Evolutionary conservation across 2,888 invertebrate genomes (phyloP), one percentile per base, ranked within the genome.

Genomic region (Melanophora roralis): DNA sequence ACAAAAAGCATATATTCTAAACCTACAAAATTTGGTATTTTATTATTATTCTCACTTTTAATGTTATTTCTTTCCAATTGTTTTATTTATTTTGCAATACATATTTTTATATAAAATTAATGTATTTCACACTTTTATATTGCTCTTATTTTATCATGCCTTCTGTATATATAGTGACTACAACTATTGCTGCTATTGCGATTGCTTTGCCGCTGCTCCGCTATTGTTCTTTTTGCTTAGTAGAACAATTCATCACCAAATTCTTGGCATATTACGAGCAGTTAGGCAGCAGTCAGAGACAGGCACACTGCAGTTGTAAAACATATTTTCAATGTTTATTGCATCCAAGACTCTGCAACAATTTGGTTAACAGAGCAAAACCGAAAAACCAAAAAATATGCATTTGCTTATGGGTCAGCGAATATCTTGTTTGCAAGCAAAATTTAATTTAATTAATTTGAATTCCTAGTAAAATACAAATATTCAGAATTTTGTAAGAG

Each of bases 241-340:
- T 65, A 57, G 49, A 76, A 57, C 80, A 80, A 80, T 80, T 80
- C 80, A 80, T 80, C 80, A 80, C 80, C 76, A 47, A 67, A 80
- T 80, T 80, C 80, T 68, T 80, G 76, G 80, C 76, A 80, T 80
- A 76, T 80, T 72, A 65, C 57, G 43, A 67, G 74, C 7, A 59
- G 32, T 67, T 67, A 60, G 43, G 65, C 67, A 59, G 8, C 27
- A 27, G 27, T 6, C 27, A 27, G 27, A 6, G 6, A 49, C 45
- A n/a, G 14, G 45, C 57, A 49, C 40, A 73, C 57, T 80, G 80
- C 73, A 80, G 80, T 51, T 76, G 68, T 64, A 64, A 62, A 69
- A 34, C 27, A 62, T 5, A 27, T 49, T 74, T 69, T 32, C 12
- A 19, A 5, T 23, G 16, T 55, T 55, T 5, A 0, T 19, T 60